phyloP scores from a whole-genome alignment of 2,797 vertebrate genomes.

The Champsocephalus esox region DNA sequence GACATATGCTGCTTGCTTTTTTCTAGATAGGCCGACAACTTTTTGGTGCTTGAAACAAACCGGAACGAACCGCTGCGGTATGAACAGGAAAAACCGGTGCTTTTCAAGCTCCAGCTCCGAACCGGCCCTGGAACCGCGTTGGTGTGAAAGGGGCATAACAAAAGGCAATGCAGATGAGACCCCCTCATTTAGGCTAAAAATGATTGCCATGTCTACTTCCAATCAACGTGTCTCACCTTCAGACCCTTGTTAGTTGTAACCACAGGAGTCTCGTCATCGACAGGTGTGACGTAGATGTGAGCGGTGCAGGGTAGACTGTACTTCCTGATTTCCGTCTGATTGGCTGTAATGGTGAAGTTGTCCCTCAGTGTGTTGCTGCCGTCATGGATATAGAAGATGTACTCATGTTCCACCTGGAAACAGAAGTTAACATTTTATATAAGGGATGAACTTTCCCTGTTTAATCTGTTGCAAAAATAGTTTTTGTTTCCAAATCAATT shows the following conservation, averaged over 20 bases:
- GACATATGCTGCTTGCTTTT: no score
- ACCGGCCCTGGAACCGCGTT: no score
- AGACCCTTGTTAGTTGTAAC: conserved; percentile 87
- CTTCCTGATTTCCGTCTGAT: conserved; percentile 87
- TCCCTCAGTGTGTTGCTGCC: conserved; percentile 87
- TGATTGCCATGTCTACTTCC: not conserved
- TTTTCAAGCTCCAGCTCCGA: no score
- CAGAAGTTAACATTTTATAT: not conserved
- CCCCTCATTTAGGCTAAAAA: not conserved
- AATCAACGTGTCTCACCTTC: conserved; percentile 75
- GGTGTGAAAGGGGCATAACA: not conserved
- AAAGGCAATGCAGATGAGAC: not conserved
- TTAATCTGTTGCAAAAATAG: not conserved
- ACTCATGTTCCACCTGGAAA: conserved; percentile 87
- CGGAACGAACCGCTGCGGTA: no score
- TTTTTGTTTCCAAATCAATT: not conserved
- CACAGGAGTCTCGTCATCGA: conserved; percentile 90
- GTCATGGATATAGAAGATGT: conserved; percentile 91
- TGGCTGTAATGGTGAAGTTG: conserved; percentile 89
- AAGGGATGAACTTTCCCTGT: not conserved
- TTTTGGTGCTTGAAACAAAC: no score
- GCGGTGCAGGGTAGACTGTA: conserved; percentile 85
- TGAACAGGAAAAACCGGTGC: no score
- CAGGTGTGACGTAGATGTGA: conserved; percentile 83
- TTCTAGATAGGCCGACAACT: no score